Base-by-base conservation (phyloP, 2,888 invertebrate genomes). In the Archips crataeganus region DNA sequence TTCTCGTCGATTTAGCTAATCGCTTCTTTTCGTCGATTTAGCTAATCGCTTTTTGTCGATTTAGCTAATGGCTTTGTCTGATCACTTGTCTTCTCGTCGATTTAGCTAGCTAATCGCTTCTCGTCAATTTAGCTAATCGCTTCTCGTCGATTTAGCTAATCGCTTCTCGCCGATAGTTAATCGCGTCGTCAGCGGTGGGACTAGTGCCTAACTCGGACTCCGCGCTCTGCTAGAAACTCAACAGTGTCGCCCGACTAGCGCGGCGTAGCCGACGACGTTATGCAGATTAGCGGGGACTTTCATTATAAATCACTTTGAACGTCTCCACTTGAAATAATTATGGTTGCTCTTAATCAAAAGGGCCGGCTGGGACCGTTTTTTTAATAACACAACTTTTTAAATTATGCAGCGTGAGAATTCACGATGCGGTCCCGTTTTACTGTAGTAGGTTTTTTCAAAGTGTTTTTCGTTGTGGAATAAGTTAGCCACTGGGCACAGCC, bases 271-370 rank as follows among this genome's bases (percentile, higher is more conserved):
- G 49, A 23, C 54, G 65, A 77, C 79, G 82, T 82, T 87, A 89
- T 87, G 85, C 83, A 87, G 85, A 89, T 85, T 78, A 80, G 79
- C 73, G 73, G 71, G 75, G 82, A 82, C 78, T 83, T 82, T 77
- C 69, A 75, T 78, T 77, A 79, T 87, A 86, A 88, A 88, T 89
- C 88, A 85, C 78, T 74, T 76, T 75, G 75, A 80, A 77, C 79
- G 85, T 81, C 82, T 73, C 75, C 81, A 76, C 81, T 82, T 81
- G 80, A 84, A 85, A 85, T 85, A 85, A 86, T 86, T 85, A 84
- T 79, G 79, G 77, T 77, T 79, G 82, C 79, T 78, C 82, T 85
- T 84, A 82, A 85, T 84, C 79, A 78, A 77, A 75, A 74, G 15
- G 47, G 76, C 74, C 67, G 74, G 70, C 49, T 45, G 51, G 68